phyloP scores from a whole-genome alignment of 1,140 invertebrate genomes.

The Heliconius congener region DNA sequence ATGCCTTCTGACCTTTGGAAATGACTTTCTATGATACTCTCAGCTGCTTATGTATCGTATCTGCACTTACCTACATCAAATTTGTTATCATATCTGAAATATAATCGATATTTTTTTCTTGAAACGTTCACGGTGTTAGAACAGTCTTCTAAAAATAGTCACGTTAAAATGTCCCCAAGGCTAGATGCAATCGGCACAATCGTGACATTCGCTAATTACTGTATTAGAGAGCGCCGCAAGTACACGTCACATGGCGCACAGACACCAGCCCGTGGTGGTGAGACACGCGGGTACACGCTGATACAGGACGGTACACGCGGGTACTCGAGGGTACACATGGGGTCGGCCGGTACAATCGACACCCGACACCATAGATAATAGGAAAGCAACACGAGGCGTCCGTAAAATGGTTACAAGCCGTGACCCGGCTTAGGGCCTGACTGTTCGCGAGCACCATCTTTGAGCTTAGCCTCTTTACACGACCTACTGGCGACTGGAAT shows the following conservation, averaged over 20 bases:
- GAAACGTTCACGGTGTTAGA: not conserved
- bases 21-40: not conserved
- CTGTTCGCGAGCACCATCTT: not conserved
- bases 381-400: constrained; percentile 7
- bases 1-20: not conserved
- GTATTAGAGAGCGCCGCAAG: not conserved
- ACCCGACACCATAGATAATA: not conserved
- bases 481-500: constrained; percentile 1
- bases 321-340: not conserved
- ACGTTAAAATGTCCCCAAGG: not conserved
- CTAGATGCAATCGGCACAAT: not conserved
- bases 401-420: constrained; percentile 7
- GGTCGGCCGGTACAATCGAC: not conserved
- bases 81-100: not conserved
- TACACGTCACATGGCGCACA: not conserved
- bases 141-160: not conserved
- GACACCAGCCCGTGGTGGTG: not conserved
- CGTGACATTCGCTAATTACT: constrained; percentile 2
- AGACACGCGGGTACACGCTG: not conserved
- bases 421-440: constrained; percentile 22
- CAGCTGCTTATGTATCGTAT: not conserved
- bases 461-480: constrained; percentile 1
- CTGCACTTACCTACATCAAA: not conserved
- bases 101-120: not conserved
- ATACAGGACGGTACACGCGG: not conserved